Base-by-base conservation (phyloP, 2,113 vertebrate genomes). In the Anthoscopus minutus region DNA sequence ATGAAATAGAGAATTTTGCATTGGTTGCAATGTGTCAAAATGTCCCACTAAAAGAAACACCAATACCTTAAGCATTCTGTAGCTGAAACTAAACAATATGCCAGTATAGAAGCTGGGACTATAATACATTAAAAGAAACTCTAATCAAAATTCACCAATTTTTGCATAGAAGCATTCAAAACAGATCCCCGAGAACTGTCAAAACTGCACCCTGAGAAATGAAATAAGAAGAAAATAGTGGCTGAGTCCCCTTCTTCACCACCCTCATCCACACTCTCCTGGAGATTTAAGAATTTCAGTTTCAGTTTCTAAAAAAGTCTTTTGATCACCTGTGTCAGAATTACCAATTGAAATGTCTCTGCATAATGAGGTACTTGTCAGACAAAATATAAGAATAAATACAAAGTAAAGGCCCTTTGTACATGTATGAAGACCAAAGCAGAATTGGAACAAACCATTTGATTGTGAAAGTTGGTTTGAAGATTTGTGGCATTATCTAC, bases 381-480 rank as follows among this genome's bases (percentile, higher is more conserved):
- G 47, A 23, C 1, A 9, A 54, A 82, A 51, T 27, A 48, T 1
- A 48, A 11, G 1, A 28, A 44, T 28, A 82, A 50, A 76, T 44
- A 40, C 10, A 73, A 50, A 74, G 10, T 21, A 62, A 44, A 88
- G 18, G 15, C 15, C 6, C 31, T 81, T 89, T 88, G 7, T 48
- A 37, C 21, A 19, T 61, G 3, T 11, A 6, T 7, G 35, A 88
- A 69, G 12, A 22, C 24, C 30, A 70, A 65, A 72, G 23, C 22
- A 70, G 24, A 67, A 50, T 61, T 73, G 89, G 42, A 54, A 87
- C 8, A 44, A 33, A 23, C 22, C 8, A 6, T 81, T 70, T 40
- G n/a, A 45, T 66, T 93, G 65, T 76, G 84, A 94, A 95, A 95
- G 62, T 88, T 74, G 19, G 38, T 89, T 81, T 58, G 67, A 78